Evolutionary conservation across 2,797 vertebrate species (phyloP).

Genomic region (Glyptemys insculpta): DNA sequence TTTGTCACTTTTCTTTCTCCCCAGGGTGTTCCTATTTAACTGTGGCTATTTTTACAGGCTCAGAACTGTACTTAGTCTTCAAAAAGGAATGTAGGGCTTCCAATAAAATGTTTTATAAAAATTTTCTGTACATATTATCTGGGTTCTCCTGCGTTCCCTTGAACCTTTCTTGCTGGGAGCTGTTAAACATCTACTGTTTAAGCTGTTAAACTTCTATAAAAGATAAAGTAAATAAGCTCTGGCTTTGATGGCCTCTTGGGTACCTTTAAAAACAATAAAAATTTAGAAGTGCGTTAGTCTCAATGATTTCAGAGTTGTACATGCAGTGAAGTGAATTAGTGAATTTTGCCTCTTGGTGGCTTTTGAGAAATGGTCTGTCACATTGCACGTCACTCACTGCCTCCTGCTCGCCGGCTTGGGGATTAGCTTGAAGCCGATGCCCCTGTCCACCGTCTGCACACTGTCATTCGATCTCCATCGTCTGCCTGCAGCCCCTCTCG

Average conservation of each 20-base stretch:
- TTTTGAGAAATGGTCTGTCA: background rate
- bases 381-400: too few species aligned
- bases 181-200: background rate
- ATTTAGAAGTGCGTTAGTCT: background rate
- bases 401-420: too few species aligned
- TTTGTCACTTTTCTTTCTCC: background rate
- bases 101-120: background rate
- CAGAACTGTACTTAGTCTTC: background rate
- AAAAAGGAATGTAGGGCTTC: background rate
- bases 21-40: background rate
- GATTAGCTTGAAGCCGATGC: too few species aligned
- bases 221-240: background rate
- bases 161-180: background rate
- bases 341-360: background rate
- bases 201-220: too few species aligned
- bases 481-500: too few species aligned
- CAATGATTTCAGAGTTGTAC: background rate
- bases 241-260: background rate
- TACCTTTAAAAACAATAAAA: background rate
- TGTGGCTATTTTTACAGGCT: background rate
- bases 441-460: too few species aligned
- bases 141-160: accelerated
- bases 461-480: too few species aligned
- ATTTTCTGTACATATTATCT: background rate
- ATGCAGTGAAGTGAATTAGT: background rate